A percentile compares a stretch with the other conserved stretches of the same genome.
phyloP scores from a whole-genome alignment of 2,113 vertebrate species.

The Sceloporus undulatus region DNA sequence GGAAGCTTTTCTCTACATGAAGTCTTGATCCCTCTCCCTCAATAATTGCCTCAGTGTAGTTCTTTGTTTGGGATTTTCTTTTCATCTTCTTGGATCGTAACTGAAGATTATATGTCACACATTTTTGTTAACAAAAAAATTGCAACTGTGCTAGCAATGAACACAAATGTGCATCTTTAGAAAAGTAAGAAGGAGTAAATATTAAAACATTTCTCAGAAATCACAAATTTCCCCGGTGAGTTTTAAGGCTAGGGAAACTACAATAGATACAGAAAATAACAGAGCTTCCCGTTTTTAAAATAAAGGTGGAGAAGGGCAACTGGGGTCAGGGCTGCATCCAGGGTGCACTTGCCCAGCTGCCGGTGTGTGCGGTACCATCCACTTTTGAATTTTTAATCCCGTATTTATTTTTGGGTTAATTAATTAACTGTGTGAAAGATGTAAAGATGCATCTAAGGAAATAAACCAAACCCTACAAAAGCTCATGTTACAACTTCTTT shows the following conservation, averaged over 20 bases:
- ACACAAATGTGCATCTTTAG: conserved; percentile 8
- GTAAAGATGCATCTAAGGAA: no score
- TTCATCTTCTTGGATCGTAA: conserved; percentile 39
- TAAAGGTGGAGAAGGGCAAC: no score
- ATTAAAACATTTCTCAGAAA: not conserved
- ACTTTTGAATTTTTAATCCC: no score
- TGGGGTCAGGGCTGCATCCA: no score
- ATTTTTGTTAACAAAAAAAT: conserved; percentile 24
- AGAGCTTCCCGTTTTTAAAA: no score
- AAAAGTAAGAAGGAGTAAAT: not conserved
- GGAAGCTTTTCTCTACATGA: conserved; percentile 53
- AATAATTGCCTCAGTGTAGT: not conserved
- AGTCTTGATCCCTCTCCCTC: conserved; percentile 17
- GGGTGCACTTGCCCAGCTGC: no score
- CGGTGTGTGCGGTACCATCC: no score
- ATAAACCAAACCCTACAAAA: no score
- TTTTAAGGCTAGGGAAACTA: not conserved
- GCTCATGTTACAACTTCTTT: no score
- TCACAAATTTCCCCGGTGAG: not conserved
- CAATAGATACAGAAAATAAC: not conserved
- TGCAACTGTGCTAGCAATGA: conserved; percentile 33
- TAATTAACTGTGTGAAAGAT: no score
- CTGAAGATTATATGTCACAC: conserved; percentile 25
- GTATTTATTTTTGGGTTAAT: no score
- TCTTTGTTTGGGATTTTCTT: conserved; percentile 28